Evolutionary conservation across 2,113 vertebrate genomes (phyloP).

Genomic region (Nesospiza acunhae): DNA sequence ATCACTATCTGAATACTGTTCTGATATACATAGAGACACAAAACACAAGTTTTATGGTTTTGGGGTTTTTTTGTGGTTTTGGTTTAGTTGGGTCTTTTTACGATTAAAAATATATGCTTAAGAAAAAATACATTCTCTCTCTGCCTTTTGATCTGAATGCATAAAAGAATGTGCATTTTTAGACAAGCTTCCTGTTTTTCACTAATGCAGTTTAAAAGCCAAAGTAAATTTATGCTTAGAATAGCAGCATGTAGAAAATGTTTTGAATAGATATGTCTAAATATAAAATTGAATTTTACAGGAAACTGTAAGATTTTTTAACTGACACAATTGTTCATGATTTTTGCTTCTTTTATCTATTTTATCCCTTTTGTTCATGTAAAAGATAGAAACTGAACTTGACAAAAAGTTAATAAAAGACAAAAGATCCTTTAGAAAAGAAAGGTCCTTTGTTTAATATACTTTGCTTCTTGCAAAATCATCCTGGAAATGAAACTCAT

Average conservation of each 20-base stretch:
- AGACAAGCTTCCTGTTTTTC: background rate
- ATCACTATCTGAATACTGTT: background rate
- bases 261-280: background rate
- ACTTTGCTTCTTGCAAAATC: background rate
- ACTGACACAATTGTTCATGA: fast-evolving
- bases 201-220: background rate
- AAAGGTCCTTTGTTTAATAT: background rate
- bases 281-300: background rate
- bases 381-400: background rate
- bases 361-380: background rate
- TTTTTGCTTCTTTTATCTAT: background rate
- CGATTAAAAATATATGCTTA: background rate
- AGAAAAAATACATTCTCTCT: background rate
- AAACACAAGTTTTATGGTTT: background rate
- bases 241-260: background rate
- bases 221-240: background rate
- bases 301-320: fast-evolving
- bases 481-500: background rate
- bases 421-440: background rate
- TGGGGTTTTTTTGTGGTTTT: background rate
- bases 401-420: background rate
- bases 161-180: background rate
- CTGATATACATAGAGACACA: background rate
- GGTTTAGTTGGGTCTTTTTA: background rate
- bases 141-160: background rate